phyloP scores from a whole-genome alignment of 2,113 vertebrate species.

The Plotosus lineatus region DNA sequence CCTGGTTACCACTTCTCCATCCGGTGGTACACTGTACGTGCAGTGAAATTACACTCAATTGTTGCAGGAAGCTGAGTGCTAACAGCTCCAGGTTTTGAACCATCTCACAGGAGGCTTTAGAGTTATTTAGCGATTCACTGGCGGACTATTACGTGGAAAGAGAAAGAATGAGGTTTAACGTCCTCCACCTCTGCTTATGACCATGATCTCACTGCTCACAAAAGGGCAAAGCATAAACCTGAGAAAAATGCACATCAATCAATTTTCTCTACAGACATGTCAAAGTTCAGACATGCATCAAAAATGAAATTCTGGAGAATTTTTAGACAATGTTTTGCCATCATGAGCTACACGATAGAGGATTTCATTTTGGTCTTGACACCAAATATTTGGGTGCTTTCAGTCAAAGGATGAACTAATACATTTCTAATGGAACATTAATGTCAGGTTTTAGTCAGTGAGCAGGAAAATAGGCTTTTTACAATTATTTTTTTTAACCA shows the following conservation, averaged over 20 bases:
- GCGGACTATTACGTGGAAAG: not conserved
- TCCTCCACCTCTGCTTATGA: not conserved
- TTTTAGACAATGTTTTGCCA: not conserved
- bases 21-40: not conserved
- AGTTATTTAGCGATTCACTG: not conserved
- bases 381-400: no score
- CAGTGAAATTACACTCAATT: not conserved
- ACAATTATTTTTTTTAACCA: not conserved
- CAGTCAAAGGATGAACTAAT: not conserved
- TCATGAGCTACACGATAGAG: not conserved
- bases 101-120: not conserved
- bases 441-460: not conserved
- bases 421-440: not conserved
- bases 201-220: not conserved
- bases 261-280: no score
- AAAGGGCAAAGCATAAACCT: not conserved
- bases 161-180: constrained; percentile 11
- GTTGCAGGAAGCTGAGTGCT: not conserved
- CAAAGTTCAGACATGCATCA: not conserved
- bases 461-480: not conserved
- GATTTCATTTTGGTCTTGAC: not conserved
- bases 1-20: constrained; percentile 12
- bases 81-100: not conserved
- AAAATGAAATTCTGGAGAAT: not conserved
- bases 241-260: not conserved